These are phyloP conservation scores for Myopa tessellatipennis DNA, from an alignment of 2,888 invertebrate genomes.

Conservation along the genomic window DNA sequence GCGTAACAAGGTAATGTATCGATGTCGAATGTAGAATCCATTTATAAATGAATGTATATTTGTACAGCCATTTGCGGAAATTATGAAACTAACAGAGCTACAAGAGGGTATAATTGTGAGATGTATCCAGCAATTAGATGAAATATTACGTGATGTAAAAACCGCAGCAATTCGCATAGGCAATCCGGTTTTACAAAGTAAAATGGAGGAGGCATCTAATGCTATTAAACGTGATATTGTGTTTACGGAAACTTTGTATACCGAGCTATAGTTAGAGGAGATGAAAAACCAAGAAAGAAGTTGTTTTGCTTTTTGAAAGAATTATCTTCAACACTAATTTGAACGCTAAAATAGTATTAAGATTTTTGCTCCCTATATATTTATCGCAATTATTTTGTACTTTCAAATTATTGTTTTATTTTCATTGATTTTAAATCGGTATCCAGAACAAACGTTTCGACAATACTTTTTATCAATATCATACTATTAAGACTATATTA, in stretches of 20 bases:
- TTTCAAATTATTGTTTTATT: too few relatives aligned
- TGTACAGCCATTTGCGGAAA: conserved; percentile 86
- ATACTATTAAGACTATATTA: too few relatives aligned
- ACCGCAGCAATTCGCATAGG: conserved; percentile 94
- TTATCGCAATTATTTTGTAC: too few relatives aligned
- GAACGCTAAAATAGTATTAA: too few relatives aligned
- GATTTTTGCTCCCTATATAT: too few relatives aligned
- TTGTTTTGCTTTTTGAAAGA: too few relatives aligned
- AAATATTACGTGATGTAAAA: conserved; percentile 87
- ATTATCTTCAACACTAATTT: too few relatives aligned
- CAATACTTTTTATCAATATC: too few relatives aligned
- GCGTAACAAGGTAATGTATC: conserved; percentile 76
- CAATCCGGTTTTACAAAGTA: conserved; percentile 88
- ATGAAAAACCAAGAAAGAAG: too few relatives aligned
- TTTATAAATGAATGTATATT: conserved; percentile 44
- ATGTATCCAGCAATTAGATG: conserved; percentile 96
- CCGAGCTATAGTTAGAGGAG: conserved; percentile 64
- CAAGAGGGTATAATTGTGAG: conserved; percentile 98
- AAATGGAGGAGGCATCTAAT: conserved; percentile 94
- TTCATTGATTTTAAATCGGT: too few relatives aligned
- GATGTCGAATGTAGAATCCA: background rate
- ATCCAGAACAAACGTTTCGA: too few relatives aligned
- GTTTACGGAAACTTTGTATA: conserved; percentile 96
- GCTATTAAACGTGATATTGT: conserved; percentile 97
- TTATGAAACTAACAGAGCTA: conserved; percentile 91